phyloP scores from a whole-genome alignment of 2,888 invertebrate species.

The Exephanes ischioxanthus region DNA sequence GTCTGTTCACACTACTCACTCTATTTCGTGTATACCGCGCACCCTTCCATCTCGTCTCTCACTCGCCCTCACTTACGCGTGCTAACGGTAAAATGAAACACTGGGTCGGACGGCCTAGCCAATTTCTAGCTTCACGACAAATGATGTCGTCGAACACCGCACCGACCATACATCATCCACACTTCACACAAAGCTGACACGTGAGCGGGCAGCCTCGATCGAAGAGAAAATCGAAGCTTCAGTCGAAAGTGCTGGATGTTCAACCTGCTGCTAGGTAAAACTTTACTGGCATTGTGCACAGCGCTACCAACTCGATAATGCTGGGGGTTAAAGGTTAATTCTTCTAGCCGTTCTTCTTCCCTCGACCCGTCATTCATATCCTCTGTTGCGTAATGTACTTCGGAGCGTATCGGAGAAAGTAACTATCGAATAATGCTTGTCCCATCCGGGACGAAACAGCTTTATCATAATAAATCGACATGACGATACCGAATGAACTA shows the following conservation, averaged over 20 bases:
- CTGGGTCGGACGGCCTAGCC: conserved; percentile 24
- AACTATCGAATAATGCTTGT: conserved; percentile 10
- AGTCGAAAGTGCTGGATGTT: neutral
- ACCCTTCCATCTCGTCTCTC: conserved; percentile 44
- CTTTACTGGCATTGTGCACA: neutral
- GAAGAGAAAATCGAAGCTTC: conserved; percentile 35
- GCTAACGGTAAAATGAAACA: conserved; percentile 51
- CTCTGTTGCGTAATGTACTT: conserved; percentile 1
- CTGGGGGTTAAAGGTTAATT: neutral
- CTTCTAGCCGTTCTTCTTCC: conserved; percentile 5
- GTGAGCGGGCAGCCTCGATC: conserved; percentile 14
- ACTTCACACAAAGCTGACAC: conserved; percentile 41
- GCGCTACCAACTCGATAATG: neutral
- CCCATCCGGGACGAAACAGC: conserved; percentile 23
- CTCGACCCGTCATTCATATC: neutral
- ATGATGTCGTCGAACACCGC: conserved; percentile 33
- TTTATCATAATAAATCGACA: conserved; percentile 50
- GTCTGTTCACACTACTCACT: conserved; percentile 16
- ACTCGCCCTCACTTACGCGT: conserved; percentile 2
- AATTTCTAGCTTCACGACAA: conserved; percentile 56
- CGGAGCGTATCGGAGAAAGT: conserved; percentile 17
- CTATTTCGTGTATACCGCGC: neutral
- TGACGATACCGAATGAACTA: conserved; percentile 35
- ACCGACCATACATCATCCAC: conserved; percentile 49
- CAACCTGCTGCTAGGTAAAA: conserved; percentile 6